Conservation (phyloP, 2,888 invertebrate species). For the Xylocampa areola region DNA sequence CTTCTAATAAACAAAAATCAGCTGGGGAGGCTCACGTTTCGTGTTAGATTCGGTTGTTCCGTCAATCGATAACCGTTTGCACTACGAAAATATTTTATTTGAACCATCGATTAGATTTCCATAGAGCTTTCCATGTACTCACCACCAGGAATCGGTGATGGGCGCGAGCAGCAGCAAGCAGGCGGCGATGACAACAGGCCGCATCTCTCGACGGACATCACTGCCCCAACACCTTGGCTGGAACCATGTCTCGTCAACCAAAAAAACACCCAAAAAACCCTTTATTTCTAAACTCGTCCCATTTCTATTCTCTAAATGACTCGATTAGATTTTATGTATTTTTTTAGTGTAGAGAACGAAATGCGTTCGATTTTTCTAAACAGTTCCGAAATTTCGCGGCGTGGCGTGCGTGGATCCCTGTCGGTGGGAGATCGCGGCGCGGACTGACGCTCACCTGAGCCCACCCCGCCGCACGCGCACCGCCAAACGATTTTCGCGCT, state of each 20-base stretch:
- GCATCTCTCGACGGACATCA: slow-evolving; percentile 90
- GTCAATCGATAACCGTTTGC: slow-evolving; percentile 16
- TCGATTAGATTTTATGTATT: slow-evolving; percentile 55
- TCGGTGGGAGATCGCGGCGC: slow-evolving; percentile 86
- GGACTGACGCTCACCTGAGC: slow-evolving; percentile 85
- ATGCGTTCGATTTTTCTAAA: slow-evolving; percentile 77
- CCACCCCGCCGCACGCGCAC: slow-evolving; percentile 83
- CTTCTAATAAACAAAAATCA: slow-evolving; percentile 58
- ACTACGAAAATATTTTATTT: slow-evolving; percentile 16
- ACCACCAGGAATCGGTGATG: slow-evolving; percentile 97
- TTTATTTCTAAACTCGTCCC: slow-evolving; percentile 55
- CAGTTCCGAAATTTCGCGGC: slow-evolving; percentile 81
- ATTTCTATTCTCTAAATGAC: slow-evolving; percentile 57
- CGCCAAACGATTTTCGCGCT: slow-evolving; percentile 88
- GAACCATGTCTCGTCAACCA: slow-evolving; percentile 63
- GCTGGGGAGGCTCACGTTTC: slow-evolving; percentile 50
- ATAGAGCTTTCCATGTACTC: slow-evolving; percentile 83
- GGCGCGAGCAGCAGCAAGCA: slow-evolving; percentile 96
- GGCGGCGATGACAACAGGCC: slow-evolving; percentile 94
- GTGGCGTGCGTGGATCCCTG: slow-evolving; percentile 84
- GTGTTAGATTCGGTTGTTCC: slow-evolving; percentile 33
- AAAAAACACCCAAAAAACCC: slow-evolving; percentile 61
- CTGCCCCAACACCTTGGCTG: slow-evolving; percentile 76
- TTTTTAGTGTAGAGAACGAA: slow-evolving; percentile 55
- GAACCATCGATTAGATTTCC: slow-evolving; percentile 10